Evolutionary conservation across 2,888 invertebrate genomes (phyloP).

Genomic region (Noctuana brunneofusca): DNA sequence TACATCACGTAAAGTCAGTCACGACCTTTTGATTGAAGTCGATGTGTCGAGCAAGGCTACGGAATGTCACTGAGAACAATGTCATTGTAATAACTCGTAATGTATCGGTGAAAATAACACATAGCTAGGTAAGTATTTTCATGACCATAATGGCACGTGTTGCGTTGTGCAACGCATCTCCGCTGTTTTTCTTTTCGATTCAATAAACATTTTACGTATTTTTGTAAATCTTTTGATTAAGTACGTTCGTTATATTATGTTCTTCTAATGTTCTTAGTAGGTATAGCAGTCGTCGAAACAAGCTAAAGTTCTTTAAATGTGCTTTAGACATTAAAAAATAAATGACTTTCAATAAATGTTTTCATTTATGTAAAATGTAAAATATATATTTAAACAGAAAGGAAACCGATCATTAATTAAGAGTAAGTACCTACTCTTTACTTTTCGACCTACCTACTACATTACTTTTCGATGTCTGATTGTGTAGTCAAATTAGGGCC

Average conservation of each 20-base stretch:
- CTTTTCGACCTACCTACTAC: too few species aligned
- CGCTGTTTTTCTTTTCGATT: slow-evolving; percentile 32
- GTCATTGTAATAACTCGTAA: slow-evolving; percentile 38
- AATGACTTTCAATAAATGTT: too few species aligned
- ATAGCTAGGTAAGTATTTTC: slow-evolving; percentile 30
- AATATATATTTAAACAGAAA: too few species aligned
- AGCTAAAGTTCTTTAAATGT: too few species aligned
- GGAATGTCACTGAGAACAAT: slow-evolving; percentile 45
- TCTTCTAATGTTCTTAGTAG: too few species aligned
- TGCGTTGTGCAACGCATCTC: slow-evolving; percentile 19
- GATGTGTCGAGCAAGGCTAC: slow-evolving; percentile 52
- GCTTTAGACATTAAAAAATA: too few species aligned
- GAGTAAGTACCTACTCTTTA: too few species aligned
- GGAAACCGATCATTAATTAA: too few species aligned
- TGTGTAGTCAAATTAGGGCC: slow-evolving; percentile 19
- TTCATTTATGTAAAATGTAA: too few species aligned
- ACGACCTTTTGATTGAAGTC: slow-evolving; percentile 65
- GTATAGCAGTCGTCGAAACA: too few species aligned
- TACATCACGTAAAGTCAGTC: slow-evolving; percentile 57
- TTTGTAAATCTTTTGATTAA: background rate
- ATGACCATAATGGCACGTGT: slow-evolving; percentile 21
- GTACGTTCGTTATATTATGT: too few species aligned
- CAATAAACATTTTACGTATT: slow-evolving; percentile 12
- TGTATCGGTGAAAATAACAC: slow-evolving; percentile 38
- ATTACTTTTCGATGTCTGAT: slow-evolving; percentile 1